These are phyloP conservation scores for Parnassius apollo DNA, from an alignment of 2,888 invertebrate genomes.

Conservation along the genomic window DNA sequence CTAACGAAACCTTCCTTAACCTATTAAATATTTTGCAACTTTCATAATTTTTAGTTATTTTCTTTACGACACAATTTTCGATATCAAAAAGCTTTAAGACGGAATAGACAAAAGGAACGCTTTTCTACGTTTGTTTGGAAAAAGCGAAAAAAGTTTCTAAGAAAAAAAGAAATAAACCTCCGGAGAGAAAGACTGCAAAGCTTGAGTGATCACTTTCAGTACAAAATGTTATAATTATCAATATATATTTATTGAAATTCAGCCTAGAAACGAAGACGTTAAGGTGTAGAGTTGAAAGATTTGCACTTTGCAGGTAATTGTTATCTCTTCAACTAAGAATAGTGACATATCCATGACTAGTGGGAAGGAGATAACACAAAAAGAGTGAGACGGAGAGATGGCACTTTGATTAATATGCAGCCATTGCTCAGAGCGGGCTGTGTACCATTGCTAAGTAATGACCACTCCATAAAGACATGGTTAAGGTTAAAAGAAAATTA, in stretches of 20 bases:
- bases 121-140: slow-evolving; percentile 72
- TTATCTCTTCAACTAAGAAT: slow-evolving; percentile 52
- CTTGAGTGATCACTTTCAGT: slow-evolving; percentile 48
- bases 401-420: slow-evolving; percentile 80
- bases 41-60: no score
- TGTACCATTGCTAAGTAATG: slow-evolving; percentile 81
- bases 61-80: background rate
- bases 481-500: slow-evolving; percentile 82
- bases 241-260: slow-evolving; percentile 26
- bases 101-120: slow-evolving; percentile 67
- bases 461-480: slow-evolving; percentile 81
- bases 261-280: slow-evolving; percentile 19
- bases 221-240: slow-evolving; percentile 43
- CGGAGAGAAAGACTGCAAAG: slow-evolving; percentile 78
- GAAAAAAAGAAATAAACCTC: slow-evolving; percentile 77
- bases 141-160: slow-evolving; percentile 75
- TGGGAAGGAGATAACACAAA: slow-evolving; percentile 60
- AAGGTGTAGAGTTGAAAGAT: slow-evolving; percentile 29
- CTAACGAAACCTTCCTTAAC: no score
- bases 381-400: slow-evolving; percentile 71
- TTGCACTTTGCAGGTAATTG: slow-evolving; percentile 41
- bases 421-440: slow-evolving; percentile 80
- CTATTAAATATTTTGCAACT: no score
- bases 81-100: slow-evolving; percentile 53
- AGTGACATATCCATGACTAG: slow-evolving; percentile 74